Evolutionary conservation across 2,888 invertebrate genomes (phyloP).

Genomic region (Lasioglossum vierecki): DNA sequence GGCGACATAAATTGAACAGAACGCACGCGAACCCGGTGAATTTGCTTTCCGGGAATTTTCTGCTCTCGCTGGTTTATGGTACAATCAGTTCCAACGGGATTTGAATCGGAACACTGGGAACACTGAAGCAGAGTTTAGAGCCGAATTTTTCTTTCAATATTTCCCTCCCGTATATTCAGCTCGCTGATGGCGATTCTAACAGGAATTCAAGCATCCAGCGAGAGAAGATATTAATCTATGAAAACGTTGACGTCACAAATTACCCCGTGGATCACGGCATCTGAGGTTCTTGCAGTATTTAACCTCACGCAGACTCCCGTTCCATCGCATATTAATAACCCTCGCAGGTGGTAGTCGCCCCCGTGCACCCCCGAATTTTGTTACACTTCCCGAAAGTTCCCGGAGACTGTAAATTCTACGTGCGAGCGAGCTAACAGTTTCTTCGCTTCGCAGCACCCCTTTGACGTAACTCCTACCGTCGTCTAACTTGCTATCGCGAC

Average conservation of each 20-base stretch:
- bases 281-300: background rate
- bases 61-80: background rate
- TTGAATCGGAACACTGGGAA: background rate
- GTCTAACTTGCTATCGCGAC: background rate
- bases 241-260: background rate
- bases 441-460: background rate
- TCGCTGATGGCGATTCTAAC: background rate
- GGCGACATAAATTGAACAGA: background rate
- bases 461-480: background rate
- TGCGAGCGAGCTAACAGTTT: background rate
- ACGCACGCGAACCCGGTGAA: background rate
- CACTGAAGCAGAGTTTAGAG: background rate
- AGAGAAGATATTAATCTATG: background rate
- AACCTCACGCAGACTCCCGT: background rate
- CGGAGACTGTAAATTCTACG: slow-evolving; percentile 8
- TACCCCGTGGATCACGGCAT: background rate
- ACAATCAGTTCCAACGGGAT: slow-evolving; percentile 6
- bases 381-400: background rate
- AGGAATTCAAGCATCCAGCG: background rate
- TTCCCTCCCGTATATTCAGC: background rate
- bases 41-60: background rate
- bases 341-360: background rate
- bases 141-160: background rate
- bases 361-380: background rate
- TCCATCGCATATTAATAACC: slow-evolving; percentile 7